Conservation (phyloP, 2,888 invertebrate genomes). For the Lycia hirtaria region DNA sequence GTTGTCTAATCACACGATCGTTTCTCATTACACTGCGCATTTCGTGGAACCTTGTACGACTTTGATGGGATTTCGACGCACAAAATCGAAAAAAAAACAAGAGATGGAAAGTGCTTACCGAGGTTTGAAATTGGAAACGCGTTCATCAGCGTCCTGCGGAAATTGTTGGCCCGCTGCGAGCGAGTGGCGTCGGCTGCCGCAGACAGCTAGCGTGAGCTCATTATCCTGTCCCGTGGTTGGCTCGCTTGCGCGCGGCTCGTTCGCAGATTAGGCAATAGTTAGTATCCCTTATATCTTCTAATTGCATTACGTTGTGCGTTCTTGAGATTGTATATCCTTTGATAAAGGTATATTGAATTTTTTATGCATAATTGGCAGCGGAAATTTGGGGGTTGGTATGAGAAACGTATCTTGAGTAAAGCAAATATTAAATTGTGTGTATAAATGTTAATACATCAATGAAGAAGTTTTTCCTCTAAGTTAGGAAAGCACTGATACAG, state of each 20-base stretch:
- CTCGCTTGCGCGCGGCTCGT: slow-evolving; percentile 12
- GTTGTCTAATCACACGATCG: slow-evolving; percentile 31
- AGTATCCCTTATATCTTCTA: neutral
- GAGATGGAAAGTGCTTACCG: slow-evolving; percentile 73
- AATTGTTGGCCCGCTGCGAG: slow-evolving; percentile 71
- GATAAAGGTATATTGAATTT: neutral
- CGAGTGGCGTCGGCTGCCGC: slow-evolving; percentile 43
- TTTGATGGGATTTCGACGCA: slow-evolving; percentile 31
- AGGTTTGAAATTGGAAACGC: slow-evolving; percentile 81
- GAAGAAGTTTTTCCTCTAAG: too few relatives aligned
- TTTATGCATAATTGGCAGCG: too few relatives aligned
- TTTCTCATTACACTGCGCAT: slow-evolving; percentile 38
- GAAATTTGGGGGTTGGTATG: too few relatives aligned
- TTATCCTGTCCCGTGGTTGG: slow-evolving; percentile 49
- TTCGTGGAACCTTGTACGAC: slow-evolving; percentile 27
- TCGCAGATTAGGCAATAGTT: slow-evolving; percentile 15
- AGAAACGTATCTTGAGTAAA: too few relatives aligned
- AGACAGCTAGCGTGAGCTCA: slow-evolving; percentile 61
- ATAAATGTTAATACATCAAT: too few relatives aligned
- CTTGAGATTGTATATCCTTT: neutral
- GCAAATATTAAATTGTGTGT: too few relatives aligned
- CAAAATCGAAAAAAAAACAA: slow-evolving; percentile 66
- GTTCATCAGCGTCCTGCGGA: slow-evolving; percentile 73
- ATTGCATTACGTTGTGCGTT: neutral
- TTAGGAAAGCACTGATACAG: too few relatives aligned